Base-by-base conservation (phyloP, 2,797 vertebrate species). In the Spondyliosoma cantharus region DNA sequence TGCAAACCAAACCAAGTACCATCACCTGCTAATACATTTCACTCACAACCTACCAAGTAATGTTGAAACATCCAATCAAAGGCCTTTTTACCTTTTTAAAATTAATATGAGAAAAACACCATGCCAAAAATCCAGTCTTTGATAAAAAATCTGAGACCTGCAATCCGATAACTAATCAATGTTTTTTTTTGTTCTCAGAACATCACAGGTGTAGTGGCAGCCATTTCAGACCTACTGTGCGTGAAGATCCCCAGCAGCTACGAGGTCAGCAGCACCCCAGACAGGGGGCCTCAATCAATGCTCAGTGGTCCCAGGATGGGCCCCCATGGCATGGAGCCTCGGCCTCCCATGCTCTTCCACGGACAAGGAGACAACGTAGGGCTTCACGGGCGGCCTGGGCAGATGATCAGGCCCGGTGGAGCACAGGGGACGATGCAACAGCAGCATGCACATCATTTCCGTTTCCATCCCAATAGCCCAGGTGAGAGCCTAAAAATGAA, bases 201-300 rank as follows among this genome's bases (percentile, higher is more conserved):
- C 90, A 99, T 99, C 20, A 96, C 96, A 2, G 96, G 95, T 0
- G 96, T 99, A 12, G 96, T 99, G 73, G 97, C 98, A 32, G 97
- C 98, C 1, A 98, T 99, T 91, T 98, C 98, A 73, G 96, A 98
- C 89, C 96, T 99, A 27, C 96, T 99, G 25, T 96, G 95, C 4
- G 97, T 99, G 73, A 96, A 98, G 93, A 97, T 99, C 82, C 98
- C 98, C 68, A 98, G 96, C 94, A 98, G 98, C 91, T 99, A 99
- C 1, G 98, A 99, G 91, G 97, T 99, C 76, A 99, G 97, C 91
- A 97, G 93, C 24, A 96, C 96, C 69, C 96, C 97, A 4, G 97
- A 98, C 80, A 86, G 94, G 63, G 91, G 82, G 5, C 81, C 90
- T 4, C 80, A 92, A 5, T 90, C 90, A 22, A 81, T 93, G 80